Evolutionary conservation across 2,797 vertebrate genomes (phyloP), one percentile per base, ranked within the genome.

Genomic region (Etheostoma nigrum): DNA sequence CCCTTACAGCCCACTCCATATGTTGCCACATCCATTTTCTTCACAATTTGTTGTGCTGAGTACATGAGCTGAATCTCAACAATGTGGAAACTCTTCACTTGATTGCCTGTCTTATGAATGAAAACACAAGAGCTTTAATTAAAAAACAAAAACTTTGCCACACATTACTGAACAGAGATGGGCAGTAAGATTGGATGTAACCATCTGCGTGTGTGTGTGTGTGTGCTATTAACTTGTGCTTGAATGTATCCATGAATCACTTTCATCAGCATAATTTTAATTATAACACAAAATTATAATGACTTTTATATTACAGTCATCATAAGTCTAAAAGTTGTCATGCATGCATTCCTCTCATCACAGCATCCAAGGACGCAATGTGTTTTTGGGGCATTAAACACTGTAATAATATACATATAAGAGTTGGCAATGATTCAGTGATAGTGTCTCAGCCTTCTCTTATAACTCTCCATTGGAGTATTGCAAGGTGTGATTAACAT

Each of bases 101-200:
- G 88, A 88, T 82, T 81, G 80, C 77, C 59, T 42, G 73, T 80
- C 78, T 89, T 91, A 92, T 93, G 88, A 81, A 84, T 48, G 57
- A 86, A 87, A 91, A 90, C 85, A 91, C 80, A 67, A 80, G 86
- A 85, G 84, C 84, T 84, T 89, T 91, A 90, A 93, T 92, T 92
- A 89, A 88, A 92, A 89, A 84, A 89, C 52, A 86, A 76, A 87
- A 89, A 84, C 66, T 30, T 70, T 80, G 77, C 69, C 70, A 84
- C 85, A 88, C 84, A 72, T 87, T 82, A 62, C 72, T 90, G 87
- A 86, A 79, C 87, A 85, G 72, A 79, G 74, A 91, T 80, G 70
- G 74, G 40, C 62, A 54, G 45, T 18, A 62, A 77, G 82, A 89
- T 84, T 75, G 48, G 48, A 74, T 47, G 59, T 7, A 44, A 54